Base-by-base conservation (phyloP, 1,140 invertebrate species). In the Pseudomyrmex sp. region DNA sequence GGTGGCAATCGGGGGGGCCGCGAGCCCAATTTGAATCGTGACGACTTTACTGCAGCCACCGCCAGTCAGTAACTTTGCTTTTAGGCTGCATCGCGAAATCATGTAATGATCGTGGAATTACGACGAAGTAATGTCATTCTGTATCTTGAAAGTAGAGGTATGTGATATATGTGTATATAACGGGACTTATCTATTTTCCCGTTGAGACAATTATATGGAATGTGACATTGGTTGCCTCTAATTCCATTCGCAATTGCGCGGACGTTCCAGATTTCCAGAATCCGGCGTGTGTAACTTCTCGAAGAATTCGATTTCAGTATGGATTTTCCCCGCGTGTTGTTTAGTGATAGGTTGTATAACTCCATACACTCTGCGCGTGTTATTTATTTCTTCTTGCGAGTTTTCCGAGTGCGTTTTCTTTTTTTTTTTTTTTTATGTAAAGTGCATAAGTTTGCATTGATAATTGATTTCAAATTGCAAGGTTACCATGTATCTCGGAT, bases 401-500 rank as follows among this genome's bases (percentile, higher is more conserved):
- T 62, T 23, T 52, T 13, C 4, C 12, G 7, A 65, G 35, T 35
- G 65, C 58, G 23, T 9, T 50, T n/a, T n/a, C n/a, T n/a, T n/a
- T n/a, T n/a, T n/a, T n/a, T n/a, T n/a, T n/a, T 18, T 18, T 18
- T 18, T 59, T 56, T 35, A 35, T 35, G 48, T 65, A 20, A 72
- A 77, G 46, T 70, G 15, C 59, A 59, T 58, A 70, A 79, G 44
- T 79, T 70, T 18, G 35, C 68, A 70, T 77, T 77, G 13, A 66
- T 68, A 26, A 44, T 52, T 58, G 5, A 76, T 63, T 63, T 18
- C 15, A 72, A 23, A 69, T 76, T 80, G 8, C 46, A 87, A 84
- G 63, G 73, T 88, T 87, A 88, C 82, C 85, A 79, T 79, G 72
- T 87, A 88, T 74, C 85, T 88, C 82, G 61, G 46, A 77, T 84